These are phyloP conservation scores for Amyelois transitella DNA, from an alignment of 1,140 invertebrate species.

Conservation along the genomic window DNA sequence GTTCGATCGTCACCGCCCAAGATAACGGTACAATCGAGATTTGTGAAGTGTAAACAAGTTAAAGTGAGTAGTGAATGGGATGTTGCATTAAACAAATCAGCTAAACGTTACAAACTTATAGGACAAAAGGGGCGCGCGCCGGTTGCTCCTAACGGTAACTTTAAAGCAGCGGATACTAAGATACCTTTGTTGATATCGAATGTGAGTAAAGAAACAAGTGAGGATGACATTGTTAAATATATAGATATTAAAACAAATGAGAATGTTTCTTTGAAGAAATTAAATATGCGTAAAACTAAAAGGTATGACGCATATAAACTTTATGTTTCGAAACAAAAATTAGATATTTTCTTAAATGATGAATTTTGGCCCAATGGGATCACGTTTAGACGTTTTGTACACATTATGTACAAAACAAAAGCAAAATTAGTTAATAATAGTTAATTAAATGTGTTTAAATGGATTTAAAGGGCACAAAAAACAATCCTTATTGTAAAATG, in stretches of 20 bases:
- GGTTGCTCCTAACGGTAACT: neutral
- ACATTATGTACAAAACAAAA: conserved; percentile 1
- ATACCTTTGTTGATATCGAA: neutral
- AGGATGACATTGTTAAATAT: neutral
- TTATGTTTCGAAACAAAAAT: conserved; percentile 3
- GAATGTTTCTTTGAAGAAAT: neutral
- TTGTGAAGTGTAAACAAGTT: too few relatives aligned
- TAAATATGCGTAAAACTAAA: neutral
- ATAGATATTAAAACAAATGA: neutral
- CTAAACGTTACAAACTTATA: neutral
- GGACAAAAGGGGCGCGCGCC: neutral
- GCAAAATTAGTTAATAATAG: too few relatives aligned
- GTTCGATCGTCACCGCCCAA: too few relatives aligned
- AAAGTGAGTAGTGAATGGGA: neutral
- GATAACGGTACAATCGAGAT: too few relatives aligned
- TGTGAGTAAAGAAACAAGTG: neutral
- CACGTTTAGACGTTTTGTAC: conserved; percentile 10
- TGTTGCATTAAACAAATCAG: neutral
- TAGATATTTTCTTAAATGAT: conserved; percentile 8
- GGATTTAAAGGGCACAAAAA: too few relatives aligned
- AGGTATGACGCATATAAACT: conserved; percentile 9
- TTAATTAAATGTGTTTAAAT: too few relatives aligned
- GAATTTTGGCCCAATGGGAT: conserved; percentile 8
- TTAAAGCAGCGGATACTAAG: neutral
- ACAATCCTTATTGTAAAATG: too few relatives aligned